Evolutionary conservation across 2,113 vertebrate species (phyloP).

Genomic region (Cynoglossus semilaevis): DNA sequence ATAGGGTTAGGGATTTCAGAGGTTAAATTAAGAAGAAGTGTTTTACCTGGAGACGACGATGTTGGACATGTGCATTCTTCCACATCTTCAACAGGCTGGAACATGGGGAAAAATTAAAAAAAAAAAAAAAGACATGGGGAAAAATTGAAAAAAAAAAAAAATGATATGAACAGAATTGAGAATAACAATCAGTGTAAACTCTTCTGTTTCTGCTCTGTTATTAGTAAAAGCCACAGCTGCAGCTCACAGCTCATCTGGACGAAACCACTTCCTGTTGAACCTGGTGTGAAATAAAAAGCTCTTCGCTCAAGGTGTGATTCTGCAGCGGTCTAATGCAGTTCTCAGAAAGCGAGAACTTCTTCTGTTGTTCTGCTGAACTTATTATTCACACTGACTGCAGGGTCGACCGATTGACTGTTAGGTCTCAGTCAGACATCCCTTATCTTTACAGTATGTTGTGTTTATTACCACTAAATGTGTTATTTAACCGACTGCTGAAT

Average conservation of each 20-base stretch:
- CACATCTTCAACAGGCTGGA: conserved; percentile 77
- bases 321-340: background rate
- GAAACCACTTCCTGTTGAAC: conserved; percentile 42
- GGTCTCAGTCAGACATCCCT: too few relatives aligned
- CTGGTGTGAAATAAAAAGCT: conserved; percentile 16
- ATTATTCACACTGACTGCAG: too few relatives aligned
- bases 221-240: conserved; percentile 30
- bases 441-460: too few relatives aligned
- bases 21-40: background rate
- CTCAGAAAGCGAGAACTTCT: background rate
- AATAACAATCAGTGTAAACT: too few relatives aligned
- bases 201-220: conserved; percentile 27
- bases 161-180: too few relatives aligned
- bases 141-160: background rate
- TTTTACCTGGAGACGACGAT: conserved; percentile 72
- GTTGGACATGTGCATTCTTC: conserved; percentile 67
- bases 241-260: background rate
- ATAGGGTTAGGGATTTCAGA: too few relatives aligned
- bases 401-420: too few relatives aligned
- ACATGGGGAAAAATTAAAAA: conserved; percentile 23
- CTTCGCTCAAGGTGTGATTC: background rate
- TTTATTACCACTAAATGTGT: too few relatives aligned
- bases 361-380: too few relatives aligned
- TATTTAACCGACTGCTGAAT: too few relatives aligned
- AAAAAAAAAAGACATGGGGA: too few relatives aligned